Evolutionary conservation across 2,888 invertebrate genomes (phyloP), one percentile per base, ranked within the genome.

Genomic region (Macrophya annulata): DNA sequence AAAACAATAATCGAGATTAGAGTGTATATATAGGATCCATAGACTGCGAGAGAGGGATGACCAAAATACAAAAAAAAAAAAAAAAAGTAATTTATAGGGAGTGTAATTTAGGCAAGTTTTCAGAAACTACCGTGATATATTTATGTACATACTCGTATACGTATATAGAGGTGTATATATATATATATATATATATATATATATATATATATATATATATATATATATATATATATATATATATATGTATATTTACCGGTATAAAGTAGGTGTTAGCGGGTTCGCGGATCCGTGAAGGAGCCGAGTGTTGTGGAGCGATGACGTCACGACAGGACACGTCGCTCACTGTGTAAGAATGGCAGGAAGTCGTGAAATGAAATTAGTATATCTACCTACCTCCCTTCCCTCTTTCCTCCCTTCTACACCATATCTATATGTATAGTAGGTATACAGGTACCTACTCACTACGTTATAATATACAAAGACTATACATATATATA

Each of bases 351-450:
- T 89, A 89, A 92, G 93, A 93, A 93, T 92, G 92, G 92, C 91
- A 93, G 93, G 93, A 93, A 93, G 93, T 92, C 91, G 91, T 93
- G 92, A 93, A 92, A 93, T 92, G 91, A 90, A 91, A 92, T 93
- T 92, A 92, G 90, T 90, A 89, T 88, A 90, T 87, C 84, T 77
- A 77, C 84, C 84, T 62, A 85, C 85, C 86, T 55, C 37, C 59
- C 25, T 51, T 40, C 37, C 31, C 72, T 31, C 51, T 21, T 31
- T 74, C 82, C 65, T 25, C 37, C 17, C 68, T 10, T 8, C 31
- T 81, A 77, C 65, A 45, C 81, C 51, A 55, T n/a, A n/a, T 17
- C 40, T 43, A 43, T 6, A 71, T 40, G 40, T n/a, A 12, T 72
- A 72, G 8, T 72, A 72, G 10, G 21, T 15, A 72, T 43, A 17